Evolutionary conservation across 2,888 invertebrate species (phyloP), one percentile per base, ranked within the genome.

Genomic region (Tolmerus cingulatus): DNA sequence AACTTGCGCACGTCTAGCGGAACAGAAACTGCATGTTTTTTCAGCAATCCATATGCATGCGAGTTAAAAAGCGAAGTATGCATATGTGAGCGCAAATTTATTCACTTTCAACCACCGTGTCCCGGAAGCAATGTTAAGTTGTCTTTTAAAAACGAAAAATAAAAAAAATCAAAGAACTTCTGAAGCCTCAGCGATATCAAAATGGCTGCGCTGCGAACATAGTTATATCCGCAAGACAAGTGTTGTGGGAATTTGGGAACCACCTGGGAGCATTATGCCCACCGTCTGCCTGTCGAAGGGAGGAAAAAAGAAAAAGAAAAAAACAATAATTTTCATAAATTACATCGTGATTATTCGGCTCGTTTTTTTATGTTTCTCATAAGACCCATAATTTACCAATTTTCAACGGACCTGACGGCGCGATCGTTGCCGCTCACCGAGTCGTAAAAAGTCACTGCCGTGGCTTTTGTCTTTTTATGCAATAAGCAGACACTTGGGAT

Each of bases 321-420:
- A 78, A 23, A 43, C n/a, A 78, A 40, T 40, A 78, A 78, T 78
- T 78, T 78, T 78, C 78, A 43, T 78, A n/a, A 78, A 78, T 78
- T 78, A 78, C 78, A 78, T 37, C 37, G n/a, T 78, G 37, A 78
- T 78, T 78, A 78, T 78, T 43, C 37, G 78, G 78, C 78, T 66
- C 23, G 66, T 9, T 8, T 23, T 66, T 66, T 66, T 66, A 66
- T 66, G 23, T 66, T 66, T 23, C 5, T 19, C 12, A 66, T 27
- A 66, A 66, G 66, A 66, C 66, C 66, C 12, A 66, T 27, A 66
- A 66, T 66, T 66, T 66, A 66, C 66, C 66, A 66, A 66, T 66
- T 66, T 66, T 23, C 66, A 66, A 66, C 66, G 66, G 66, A 27
- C 66, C 23, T 27, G 66, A 66, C n/a, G 51, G 51, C 27, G 66